These are phyloP conservation scores for Pterois miles DNA, from an alignment of 2,797 vertebrate genomes.

Conservation along the genomic window DNA sequence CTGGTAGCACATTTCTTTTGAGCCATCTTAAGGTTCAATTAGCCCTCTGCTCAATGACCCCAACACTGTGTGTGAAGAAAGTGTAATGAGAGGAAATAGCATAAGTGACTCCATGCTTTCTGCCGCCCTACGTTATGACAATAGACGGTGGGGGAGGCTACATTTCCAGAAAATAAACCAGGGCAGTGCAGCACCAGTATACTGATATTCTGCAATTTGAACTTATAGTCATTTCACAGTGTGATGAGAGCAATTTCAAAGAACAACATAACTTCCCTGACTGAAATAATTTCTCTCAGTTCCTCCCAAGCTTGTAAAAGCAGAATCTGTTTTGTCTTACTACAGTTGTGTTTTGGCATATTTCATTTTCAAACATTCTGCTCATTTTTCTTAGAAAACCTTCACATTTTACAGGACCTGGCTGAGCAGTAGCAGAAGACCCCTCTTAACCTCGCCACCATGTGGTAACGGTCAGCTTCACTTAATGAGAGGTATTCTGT, in stretches of 20 bases:
- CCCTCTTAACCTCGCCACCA: conserved; percentile 60
- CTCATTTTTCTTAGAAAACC: conserved; percentile 5
- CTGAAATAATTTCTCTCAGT: neutral
- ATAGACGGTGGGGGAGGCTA: neutral
- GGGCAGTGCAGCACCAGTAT: neutral
- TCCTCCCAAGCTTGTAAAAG: neutral
- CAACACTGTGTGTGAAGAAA: conserved; percentile 35
- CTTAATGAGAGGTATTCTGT: conserved; percentile 59
- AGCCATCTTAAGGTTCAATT: conserved; percentile 52
- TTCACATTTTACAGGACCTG: conserved; percentile 20
- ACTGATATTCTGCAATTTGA: neutral
- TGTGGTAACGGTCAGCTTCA: conserved; percentile 68
- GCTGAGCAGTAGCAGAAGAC: conserved; percentile 54
- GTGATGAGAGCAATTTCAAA: neutral
- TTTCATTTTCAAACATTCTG: conserved; percentile 14
- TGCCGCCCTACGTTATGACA: conserved; percentile 21
- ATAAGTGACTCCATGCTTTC: conserved; percentile 52
- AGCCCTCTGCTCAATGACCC: conserved; percentile 43
- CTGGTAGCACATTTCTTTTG: conserved; percentile 52
- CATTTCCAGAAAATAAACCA: neutral
- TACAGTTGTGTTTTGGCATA: neutral
- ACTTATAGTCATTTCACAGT: neutral
- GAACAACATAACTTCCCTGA: neutral
- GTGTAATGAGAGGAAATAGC: conserved; percentile 64
- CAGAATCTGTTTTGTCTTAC: conserved; percentile 1